These are phyloP conservation scores for Caenorhabditis inopinata DNA, from an alignment of 1,140 invertebrate genomes.

Conservation along the genomic window DNA sequence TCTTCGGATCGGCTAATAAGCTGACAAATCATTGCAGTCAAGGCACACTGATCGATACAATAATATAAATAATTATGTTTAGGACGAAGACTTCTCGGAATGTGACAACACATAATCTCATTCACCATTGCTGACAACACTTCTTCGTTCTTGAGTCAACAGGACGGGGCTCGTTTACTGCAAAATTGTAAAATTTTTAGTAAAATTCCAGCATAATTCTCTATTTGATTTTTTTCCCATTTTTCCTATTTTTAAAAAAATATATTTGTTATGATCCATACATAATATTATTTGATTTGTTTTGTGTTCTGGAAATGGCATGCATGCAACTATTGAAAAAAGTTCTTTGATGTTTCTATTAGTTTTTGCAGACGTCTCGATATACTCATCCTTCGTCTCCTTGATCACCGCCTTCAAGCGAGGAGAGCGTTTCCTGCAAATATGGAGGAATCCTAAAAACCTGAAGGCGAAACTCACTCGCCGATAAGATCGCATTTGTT, in stretches of 20 bases:
- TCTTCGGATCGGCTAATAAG: too few species aligned
- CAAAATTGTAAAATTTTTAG: neutral
- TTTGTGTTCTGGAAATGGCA: constrained; percentile 15
- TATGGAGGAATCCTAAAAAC: too few species aligned
- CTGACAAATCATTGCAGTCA: too few species aligned
- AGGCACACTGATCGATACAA: too few species aligned
- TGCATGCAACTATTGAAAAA: neutral
- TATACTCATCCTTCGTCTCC: constrained; percentile 8
- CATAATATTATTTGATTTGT: neutral
- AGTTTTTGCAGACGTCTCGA: constrained; percentile 44
- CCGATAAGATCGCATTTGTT: constrained; percentile 39
- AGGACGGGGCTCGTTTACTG: constrained; percentile 7
- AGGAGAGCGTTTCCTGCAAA: neutral
- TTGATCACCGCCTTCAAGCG: constrained; percentile 1
- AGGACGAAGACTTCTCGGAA: neutral
- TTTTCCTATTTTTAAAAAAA: too few species aligned
- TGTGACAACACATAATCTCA: neutral
- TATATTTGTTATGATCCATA: too few species aligned
- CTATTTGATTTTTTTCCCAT: neutral
- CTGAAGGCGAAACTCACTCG: neutral
- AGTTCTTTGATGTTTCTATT: constrained; percentile 39
- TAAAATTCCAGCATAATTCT: neutral
- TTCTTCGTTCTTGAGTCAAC: neutral
- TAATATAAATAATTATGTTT: neutral
- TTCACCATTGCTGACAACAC: neutral